Percentiles rank a stretch among this genome's conserved stretches.
Evolutionary conservation across 2,888 invertebrate genomes (phyloP).

Genomic region (Alentia gelatinosa): DNA sequence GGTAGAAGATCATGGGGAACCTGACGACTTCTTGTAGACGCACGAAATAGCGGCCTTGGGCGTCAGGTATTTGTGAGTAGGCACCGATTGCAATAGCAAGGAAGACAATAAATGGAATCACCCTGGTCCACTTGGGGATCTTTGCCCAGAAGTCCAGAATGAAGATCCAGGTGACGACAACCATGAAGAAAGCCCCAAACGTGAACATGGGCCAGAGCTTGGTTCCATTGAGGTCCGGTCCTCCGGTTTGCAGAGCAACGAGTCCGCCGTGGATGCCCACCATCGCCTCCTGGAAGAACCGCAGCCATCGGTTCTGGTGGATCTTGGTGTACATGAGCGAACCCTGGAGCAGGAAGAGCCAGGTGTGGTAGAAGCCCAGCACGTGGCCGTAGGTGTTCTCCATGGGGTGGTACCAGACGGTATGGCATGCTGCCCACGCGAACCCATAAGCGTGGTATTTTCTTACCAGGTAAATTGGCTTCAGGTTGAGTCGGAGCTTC

Average conservation of each 20-base stretch:
- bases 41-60: slow-evolving; percentile 60
- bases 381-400: slow-evolving; percentile 67
- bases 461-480: slow-evolving; percentile 61
- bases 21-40: slow-evolving; percentile 64
- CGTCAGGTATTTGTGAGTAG: slow-evolving; percentile 65
- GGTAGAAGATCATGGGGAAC: slow-evolving; percentile 62
- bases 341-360: slow-evolving; percentile 65
- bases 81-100: slow-evolving; percentile 51
- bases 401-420: slow-evolving; percentile 68
- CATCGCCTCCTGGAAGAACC: slow-evolving; percentile 62
- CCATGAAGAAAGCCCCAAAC: slow-evolving; percentile 61
- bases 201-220: slow-evolving; percentile 67
- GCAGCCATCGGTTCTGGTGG: slow-evolving; percentile 65
- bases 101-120: slow-evolving; percentile 52
- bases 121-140: slow-evolving; percentile 52
- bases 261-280: slow-evolving; percentile 63
- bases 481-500: slow-evolving; percentile 54
- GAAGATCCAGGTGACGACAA: slow-evolving; percentile 59
- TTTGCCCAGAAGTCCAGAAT: slow-evolving; percentile 56
- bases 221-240: slow-evolving; percentile 62
- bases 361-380: slow-evolving; percentile 64
- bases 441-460: slow-evolving; percentile 66
- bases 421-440: slow-evolving; percentile 64
- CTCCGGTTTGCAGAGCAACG: slow-evolving; percentile 66
- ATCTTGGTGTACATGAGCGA: slow-evolving; percentile 63